A percentile compares a stretch with the other conserved stretches of the same genome.
These are phyloP conservation scores for Cordilura impudica DNA, from an alignment of 2,888 invertebrate species.

Conservation along the genomic window DNA sequence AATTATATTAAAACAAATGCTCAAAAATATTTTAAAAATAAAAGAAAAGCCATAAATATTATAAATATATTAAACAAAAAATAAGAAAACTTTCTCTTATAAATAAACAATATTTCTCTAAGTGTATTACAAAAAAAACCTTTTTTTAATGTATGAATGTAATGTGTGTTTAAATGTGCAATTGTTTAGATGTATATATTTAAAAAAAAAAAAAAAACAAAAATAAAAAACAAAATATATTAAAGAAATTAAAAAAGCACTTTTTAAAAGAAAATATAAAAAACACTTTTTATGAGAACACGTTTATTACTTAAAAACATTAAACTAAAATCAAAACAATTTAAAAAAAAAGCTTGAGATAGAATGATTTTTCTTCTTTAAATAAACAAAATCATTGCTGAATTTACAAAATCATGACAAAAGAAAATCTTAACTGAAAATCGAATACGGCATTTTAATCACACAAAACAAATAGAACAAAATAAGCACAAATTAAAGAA, in stretches of 20 bases:
- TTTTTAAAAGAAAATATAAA: slow-evolving; percentile 41
- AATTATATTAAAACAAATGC: slow-evolving; percentile 37
- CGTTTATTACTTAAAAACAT: slow-evolving; percentile 27
- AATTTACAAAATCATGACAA: slow-evolving; percentile 49
- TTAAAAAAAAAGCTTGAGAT: slow-evolving; percentile 29
- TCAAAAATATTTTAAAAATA: slow-evolving; percentile 49
- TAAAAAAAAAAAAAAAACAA: slow-evolving; percentile 13
- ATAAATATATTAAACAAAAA: slow-evolving; percentile 46
- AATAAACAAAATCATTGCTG: slow-evolving; percentile 47
- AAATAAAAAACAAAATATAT: not conserved
- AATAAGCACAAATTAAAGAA: slow-evolving; percentile 41
- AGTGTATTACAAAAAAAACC: slow-evolving; percentile 42
- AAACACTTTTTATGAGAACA: slow-evolving; percentile 39
- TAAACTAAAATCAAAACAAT: slow-evolving; percentile 20
- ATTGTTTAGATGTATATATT: slow-evolving; percentile 68
- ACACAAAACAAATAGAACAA: slow-evolving; percentile 29
- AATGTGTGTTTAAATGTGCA: slow-evolving; percentile 71
- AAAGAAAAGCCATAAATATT: slow-evolving; percentile 57
- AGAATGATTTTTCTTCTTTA: slow-evolving; percentile 32
- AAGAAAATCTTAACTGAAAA: not conserved
- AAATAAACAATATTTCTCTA: slow-evolving; percentile 51
- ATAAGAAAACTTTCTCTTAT: slow-evolving; percentile 15
- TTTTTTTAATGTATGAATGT: slow-evolving; percentile 54
- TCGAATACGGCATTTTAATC: slow-evolving; percentile 13
- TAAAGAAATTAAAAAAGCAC: slow-evolving; percentile 22